Evolutionary conservation across 2,113 vertebrate genomes (phyloP), one percentile per base, ranked within the genome.

Genomic region (Onychostruthus taczanowskii): DNA sequence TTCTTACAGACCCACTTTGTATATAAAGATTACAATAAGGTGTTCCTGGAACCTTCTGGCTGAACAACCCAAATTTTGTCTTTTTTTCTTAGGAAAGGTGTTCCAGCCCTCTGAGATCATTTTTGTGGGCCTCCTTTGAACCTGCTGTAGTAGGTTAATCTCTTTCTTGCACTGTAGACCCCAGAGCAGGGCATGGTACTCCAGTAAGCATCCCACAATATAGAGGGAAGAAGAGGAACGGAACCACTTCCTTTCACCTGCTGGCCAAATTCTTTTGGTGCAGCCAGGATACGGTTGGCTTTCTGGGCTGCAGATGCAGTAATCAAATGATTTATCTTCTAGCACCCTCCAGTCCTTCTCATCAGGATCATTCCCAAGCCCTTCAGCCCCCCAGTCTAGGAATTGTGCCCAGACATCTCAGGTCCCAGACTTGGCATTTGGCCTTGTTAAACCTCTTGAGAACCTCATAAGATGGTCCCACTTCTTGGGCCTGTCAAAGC

Each of bases 81-180:
- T 33, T 59, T 55, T 74, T 30, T 37, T 44, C 5, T 14, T 23
- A 35, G 28, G 18, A 59, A 26, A 79, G 6, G 5, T 80, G 14
- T 39, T 46, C 5, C 23, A 76, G 8, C 13, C 8, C 9, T 41
- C 16, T 52, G 1, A 1, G 14, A 31, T 49, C 0, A 13, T 18
- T 75, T 87, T 26, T 62, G 10, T 55, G 19, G 3, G 13, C 7
- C 17, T 74, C 30, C 20, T 78, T n/a, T 86, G 31, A 59, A 73
- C 13, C 22, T 44, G 11, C 26, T 66, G 2, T 35, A 41, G 26
- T 14, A 52, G 13, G 2, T 76, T 55, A 7, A 7, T n/a, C 4
- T 84, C 14, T 44, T 44, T 66, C 18, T 50, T 87, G 19, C 3
- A 4, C 15, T 89, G 17, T 37, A 24, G 7, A 47, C 11, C 20